phyloP scores from a whole-genome alignment of 2,888 invertebrate species.

The Spatulosminthurus flaviceps region DNA sequence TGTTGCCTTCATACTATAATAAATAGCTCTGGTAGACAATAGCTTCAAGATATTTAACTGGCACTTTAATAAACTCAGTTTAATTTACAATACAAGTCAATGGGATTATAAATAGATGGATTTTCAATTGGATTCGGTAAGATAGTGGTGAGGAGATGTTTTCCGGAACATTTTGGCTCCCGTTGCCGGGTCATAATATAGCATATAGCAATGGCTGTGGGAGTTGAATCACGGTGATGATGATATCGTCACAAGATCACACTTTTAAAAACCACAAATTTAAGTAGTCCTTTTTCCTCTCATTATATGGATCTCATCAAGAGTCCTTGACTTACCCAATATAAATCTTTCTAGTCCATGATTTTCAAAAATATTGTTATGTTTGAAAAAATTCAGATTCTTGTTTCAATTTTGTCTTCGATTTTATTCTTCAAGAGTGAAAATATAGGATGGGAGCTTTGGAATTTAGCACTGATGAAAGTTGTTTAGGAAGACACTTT shows the following conservation, averaged over 20 bases:
- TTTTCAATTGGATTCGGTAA: slow-evolving; percentile 37
- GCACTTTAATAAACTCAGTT: slow-evolving; percentile 41
- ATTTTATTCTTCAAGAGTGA: too few species aligned
- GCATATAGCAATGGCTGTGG: slow-evolving; percentile 7
- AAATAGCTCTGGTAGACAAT: neutral
- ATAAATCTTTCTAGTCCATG: too few species aligned
- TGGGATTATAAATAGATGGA: slow-evolving; percentile 38
- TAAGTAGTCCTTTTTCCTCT: neutral
- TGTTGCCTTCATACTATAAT: neutral
- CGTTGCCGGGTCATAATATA: slow-evolving; percentile 44
- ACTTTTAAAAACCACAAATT: slow-evolving; percentile 42
- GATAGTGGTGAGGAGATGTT: slow-evolving; percentile 44
- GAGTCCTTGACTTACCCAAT: too few species aligned
- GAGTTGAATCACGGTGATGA: slow-evolving; percentile 24
- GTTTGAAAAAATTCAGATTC: too few species aligned
- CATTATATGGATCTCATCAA: slow-evolving; percentile 3
- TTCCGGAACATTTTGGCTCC: slow-evolving; percentile 46
- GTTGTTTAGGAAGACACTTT: too few species aligned
- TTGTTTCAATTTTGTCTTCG: too few species aligned
- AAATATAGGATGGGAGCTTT: too few species aligned
- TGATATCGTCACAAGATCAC: slow-evolving; percentile 44
- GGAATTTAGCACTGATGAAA: too few species aligned
- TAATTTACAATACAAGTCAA: slow-evolving; percentile 39
- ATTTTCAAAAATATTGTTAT: too few species aligned
- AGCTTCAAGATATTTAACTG: slow-evolving; percentile 31